Evolutionary conservation across 2,113 vertebrate genomes (phyloP), one percentile per base, ranked within the genome.

Genomic region (Sardina pilchardus): DNA sequence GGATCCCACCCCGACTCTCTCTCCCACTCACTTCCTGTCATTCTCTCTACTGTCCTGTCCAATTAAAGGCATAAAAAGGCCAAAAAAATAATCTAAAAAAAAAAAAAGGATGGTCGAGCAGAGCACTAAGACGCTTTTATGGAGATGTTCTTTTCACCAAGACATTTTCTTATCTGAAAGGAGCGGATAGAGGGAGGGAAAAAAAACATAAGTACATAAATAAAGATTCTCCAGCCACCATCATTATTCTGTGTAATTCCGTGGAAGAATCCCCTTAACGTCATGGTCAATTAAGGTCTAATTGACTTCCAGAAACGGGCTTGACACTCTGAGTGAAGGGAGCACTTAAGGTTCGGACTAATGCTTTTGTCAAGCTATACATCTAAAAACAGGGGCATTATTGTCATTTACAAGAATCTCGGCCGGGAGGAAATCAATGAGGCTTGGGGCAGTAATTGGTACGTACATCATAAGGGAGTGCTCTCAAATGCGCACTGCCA

Each of bases 281-380:
- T 36, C 71, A 78, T 39, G 71, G 30, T 34, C 71, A 78, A 34
- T 78, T 78, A 78, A 78, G 34, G 34, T 78, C 71, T 78, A 78
- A 78, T 78, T 78, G 71, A 78, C 71, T 78, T 34, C 71, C 0
- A 36, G 71, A 12, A 78, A 78, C 39, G 71, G 3, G 34, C 30
- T 78, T 36, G 71, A 78, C 71, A 78, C 71, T 36, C 10, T 36
- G 71, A 78, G 71, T 5, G 26, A 78, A 78, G 71, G 71, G 34
- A 17, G 71, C 71, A 78, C 71, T 78, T 78, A 78, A 78, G 16
- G 12, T 36, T 4, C 71, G 36, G 71, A 78, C 71, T 34, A 78
- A 78, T 36, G 71, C 26, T 78, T 78, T 78, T 36, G 71, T 78
- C 71, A 36, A 36, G 71, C 26, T 36, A 39, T 78, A 78, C 71